phyloP scores from a whole-genome alignment of 2,113 vertebrate species.

The Colinus virginianus region DNA sequence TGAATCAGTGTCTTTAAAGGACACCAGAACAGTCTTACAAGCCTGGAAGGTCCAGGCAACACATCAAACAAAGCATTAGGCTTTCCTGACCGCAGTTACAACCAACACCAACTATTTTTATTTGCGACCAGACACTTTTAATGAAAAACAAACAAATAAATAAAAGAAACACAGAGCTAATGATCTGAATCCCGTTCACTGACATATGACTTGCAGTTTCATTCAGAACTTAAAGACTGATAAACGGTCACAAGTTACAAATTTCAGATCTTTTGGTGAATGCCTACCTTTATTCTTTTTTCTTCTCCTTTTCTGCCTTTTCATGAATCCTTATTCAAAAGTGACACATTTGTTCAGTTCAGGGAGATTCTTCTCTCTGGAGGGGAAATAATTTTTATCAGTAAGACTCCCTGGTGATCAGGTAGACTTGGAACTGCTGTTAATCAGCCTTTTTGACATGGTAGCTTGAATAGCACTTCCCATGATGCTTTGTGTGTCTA shows the following conservation, averaged over 20 bases:
- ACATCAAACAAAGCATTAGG: constrained; percentile 1
- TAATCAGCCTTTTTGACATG: constrained; percentile 85
- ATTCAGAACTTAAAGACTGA: constrained; percentile 56
- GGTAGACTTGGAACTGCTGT: constrained; percentile 81
- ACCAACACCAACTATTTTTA: background rate
- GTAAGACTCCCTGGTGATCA: constrained; percentile 86
- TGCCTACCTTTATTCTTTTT: constrained; percentile 74
- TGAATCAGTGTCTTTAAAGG: background rate
- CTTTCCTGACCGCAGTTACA: constrained; percentile 16
- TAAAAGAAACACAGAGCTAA: constrained; percentile 14
- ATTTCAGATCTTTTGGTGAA: constrained; percentile 72
- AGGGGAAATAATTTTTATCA: constrained; percentile 85
- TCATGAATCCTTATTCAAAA: constrained; percentile 82
- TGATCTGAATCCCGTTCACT: constrained; percentile 2
- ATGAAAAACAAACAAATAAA: no score
- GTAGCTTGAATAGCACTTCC: constrained; percentile 85
- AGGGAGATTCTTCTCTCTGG: constrained; percentile 82
- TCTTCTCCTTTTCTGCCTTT: constrained; percentile 69
- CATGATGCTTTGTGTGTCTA: constrained; percentile 82
- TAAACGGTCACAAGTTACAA: constrained; percentile 72
- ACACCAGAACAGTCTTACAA: background rate
- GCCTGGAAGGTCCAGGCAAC: constrained; percentile 1
- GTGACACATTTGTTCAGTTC: constrained; percentile 82
- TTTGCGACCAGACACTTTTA: constrained; percentile 28
- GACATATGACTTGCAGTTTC: constrained; percentile 56